A percentile compares a stretch with the other conserved stretches of the same genome.
Conservation (phyloP, 2,113 vertebrate genomes). For the Gallinago paraguaiae region DNA sequence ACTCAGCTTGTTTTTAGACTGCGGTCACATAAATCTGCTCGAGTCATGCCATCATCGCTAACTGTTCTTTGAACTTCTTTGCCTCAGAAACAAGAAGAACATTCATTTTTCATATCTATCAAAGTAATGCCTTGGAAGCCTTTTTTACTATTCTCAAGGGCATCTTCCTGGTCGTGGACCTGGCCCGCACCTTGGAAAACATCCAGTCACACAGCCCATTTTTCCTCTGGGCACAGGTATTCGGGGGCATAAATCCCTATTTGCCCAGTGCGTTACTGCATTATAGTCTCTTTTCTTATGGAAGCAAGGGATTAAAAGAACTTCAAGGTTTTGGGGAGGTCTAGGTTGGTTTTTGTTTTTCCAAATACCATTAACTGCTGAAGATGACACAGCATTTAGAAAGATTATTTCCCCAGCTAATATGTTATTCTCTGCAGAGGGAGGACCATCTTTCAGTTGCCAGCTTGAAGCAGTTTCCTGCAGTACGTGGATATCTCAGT, state of each 20-base stretch:
- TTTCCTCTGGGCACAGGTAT: not conserved
- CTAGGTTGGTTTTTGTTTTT: no score
- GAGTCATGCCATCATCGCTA: not conserved
- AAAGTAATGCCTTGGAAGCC: not conserved
- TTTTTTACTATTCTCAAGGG: not conserved
- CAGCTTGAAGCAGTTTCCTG: not conserved
- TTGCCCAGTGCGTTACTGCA: not conserved
- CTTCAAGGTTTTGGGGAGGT: not conserved
- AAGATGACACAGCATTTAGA: conserved; percentile 37
- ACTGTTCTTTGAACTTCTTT: not conserved
- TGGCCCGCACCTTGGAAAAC: not conserved
- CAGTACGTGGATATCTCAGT: not conserved
- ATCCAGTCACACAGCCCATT: not conserved
- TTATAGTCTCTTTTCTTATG: not conserved
- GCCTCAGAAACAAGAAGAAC: not conserved
- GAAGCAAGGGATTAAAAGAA: not conserved
- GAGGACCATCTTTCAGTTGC: not conserved
- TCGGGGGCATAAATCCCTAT: not conserved
- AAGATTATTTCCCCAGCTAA: not conserved
- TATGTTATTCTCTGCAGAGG: not conserved
- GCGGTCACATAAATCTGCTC: not conserved
- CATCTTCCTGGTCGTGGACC: not conserved
- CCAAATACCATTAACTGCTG: not conserved
- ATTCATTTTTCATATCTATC: not conserved
- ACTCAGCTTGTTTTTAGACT: conserved; percentile 35